A percentile compares a stretch with the other conserved stretches of the same genome.
Conservation (phyloP, 53 echinoderm and acorn worm species). For the Pentamera pediparva region DNA sequence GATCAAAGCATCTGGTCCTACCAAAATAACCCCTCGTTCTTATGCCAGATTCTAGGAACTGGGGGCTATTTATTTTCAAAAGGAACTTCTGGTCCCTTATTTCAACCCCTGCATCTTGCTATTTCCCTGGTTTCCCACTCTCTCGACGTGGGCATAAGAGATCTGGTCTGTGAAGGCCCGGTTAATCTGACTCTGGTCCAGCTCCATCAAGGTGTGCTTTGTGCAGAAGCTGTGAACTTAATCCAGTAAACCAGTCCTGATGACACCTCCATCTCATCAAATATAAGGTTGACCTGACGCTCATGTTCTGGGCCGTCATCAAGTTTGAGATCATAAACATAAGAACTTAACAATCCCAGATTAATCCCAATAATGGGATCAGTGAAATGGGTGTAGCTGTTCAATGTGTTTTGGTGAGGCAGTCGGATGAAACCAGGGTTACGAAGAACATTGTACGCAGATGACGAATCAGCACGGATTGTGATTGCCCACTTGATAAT, state of each 20-base stretch:
- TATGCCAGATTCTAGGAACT: no score
- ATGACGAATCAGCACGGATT: neutral
- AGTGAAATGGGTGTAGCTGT: constrained; percentile 5
- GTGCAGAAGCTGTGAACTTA: neutral
- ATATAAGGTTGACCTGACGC: neutral
- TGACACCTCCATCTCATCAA: constrained; percentile 8
- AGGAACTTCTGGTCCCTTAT: no score
- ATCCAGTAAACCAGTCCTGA: neutral
- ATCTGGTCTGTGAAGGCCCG: no score
- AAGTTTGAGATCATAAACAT: neutral
- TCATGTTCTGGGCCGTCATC: neutral
- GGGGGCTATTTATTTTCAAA: no score
- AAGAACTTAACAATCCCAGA: neutral
- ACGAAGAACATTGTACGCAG: neutral
- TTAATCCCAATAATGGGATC: neutral
- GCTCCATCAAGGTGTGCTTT: neutral
- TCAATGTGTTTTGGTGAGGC: neutral
- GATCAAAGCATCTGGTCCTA: no score
- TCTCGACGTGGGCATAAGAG: no score
- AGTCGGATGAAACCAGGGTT: neutral
- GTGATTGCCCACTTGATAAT: constrained; percentile 15
- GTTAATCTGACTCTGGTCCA: no score
- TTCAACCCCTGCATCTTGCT: no score
- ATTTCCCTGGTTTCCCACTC: no score
- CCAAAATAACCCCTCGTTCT: no score